A percentile compares a stretch with the other conserved stretches of the same genome.
Conservation (phyloP, 2,113 vertebrate species). For the Crotophaga sulcirostris region DNA sequence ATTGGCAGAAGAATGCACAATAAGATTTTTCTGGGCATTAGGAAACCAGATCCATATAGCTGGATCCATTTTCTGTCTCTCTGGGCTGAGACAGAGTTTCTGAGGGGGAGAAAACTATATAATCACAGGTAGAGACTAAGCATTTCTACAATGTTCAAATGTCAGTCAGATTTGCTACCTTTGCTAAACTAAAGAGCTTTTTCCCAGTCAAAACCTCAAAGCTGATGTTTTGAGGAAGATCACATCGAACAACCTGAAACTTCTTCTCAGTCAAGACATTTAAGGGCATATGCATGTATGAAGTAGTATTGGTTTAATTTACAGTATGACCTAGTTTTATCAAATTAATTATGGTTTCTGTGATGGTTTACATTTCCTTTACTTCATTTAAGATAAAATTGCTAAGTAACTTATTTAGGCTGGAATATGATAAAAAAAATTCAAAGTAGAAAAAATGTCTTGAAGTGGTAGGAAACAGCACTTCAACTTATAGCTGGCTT, state of each 20-base stretch:
- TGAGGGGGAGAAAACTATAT: neutral
- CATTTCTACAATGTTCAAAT: neutral
- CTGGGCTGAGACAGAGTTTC: neutral
- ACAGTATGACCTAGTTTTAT: neutral
- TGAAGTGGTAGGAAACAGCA: neutral
- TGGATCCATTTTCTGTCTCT: neutral
- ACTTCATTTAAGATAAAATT: neutral
- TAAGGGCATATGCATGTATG: neutral
- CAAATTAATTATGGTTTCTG: neutral
- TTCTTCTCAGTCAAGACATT: neutral
- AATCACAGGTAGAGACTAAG: neutral
- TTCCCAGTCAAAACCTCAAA: neutral
- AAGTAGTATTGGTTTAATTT: neutral
- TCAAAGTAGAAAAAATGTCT: neutral
- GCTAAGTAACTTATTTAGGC: neutral
- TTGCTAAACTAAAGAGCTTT: neutral
- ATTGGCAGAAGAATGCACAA: neutral
- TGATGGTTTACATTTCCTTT: neutral
- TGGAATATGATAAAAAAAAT: neutral
- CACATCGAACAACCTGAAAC: accelerated
- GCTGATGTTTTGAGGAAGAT: neutral
- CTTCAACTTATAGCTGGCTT: neutral
- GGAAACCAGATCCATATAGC: neutral
- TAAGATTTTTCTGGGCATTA: neutral
- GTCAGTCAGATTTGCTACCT: neutral